phyloP scores from a whole-genome alignment of 2,797 vertebrate genomes.

The Parambassis ranga region DNA sequence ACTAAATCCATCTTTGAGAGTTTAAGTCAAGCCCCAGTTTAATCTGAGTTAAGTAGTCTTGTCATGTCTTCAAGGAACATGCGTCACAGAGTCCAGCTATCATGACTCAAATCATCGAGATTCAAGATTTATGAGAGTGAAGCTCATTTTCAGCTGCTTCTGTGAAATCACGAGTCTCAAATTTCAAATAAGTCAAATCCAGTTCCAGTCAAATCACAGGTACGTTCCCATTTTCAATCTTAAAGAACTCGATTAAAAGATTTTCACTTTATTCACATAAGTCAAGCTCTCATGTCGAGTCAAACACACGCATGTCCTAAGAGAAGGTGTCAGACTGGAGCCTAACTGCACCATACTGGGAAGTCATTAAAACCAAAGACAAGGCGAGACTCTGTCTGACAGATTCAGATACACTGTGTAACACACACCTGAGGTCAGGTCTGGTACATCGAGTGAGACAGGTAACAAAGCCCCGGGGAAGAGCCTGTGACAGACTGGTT shows the following conservation, averaged over 20 bases:
- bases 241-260: not conserved
- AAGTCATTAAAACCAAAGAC: slow-evolving; percentile 21
- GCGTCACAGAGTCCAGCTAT: no score
- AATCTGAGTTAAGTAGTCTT: no score
- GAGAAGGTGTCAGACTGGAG: slow-evolving; percentile 3
- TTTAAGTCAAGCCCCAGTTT: no score
- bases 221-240: not conserved
- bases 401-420: slow-evolving; percentile 1
- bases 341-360: not conserved
- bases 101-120: no score
- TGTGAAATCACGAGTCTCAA: not conserved
- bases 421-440: slow-evolving; percentile 21
- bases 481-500: slow-evolving; percentile 40
- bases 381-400: slow-evolving; percentile 25
- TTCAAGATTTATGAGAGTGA: no score
- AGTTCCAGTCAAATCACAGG: not conserved
- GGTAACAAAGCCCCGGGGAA: slow-evolving; percentile 41
- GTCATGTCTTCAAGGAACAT: no score
- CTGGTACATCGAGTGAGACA: slow-evolving; percentile 33
- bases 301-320: not conserved
- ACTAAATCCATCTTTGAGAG: no score
- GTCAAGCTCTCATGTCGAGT: not conserved
- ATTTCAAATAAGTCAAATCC: not conserved
- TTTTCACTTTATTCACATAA: not conserved
- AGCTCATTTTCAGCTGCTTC: no score